phyloP scores from a whole-genome alignment of 2,888 invertebrate genomes.

The Zaprionus bogoriensis region DNA sequence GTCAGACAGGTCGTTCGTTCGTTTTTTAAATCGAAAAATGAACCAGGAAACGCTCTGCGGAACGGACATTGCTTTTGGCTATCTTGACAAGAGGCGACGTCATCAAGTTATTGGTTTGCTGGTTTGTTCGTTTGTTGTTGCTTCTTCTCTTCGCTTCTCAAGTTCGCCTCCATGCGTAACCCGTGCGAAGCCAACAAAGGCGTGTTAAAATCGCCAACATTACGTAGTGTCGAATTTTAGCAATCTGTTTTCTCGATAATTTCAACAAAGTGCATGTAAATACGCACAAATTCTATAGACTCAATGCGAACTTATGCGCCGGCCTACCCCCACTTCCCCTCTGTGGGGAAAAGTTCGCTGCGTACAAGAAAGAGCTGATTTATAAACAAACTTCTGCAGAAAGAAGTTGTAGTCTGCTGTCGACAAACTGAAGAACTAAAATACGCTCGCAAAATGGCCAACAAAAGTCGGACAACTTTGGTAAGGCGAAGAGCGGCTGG shows the following conservation, averaged over 20 bases:
- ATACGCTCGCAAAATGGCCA: conserved; percentile 43
- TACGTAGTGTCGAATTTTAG: not conserved
- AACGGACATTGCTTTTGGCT: not conserved
- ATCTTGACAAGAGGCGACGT: not conserved
- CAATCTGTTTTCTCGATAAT: conserved; percentile 69
- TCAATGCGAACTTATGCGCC: conserved; percentile 14
- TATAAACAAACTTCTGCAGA: conserved; percentile 68
- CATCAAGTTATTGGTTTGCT: not conserved
- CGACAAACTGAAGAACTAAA: conserved; percentile 48
- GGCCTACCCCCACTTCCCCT: not conserved
- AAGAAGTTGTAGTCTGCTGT: conserved; percentile 57
- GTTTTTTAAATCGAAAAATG: not conserved
- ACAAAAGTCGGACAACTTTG: conserved; percentile 21
- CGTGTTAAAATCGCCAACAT: not conserved
- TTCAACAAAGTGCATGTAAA: conserved; percentile 61
- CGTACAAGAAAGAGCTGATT: conserved; percentile 63
- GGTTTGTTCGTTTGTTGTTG: no score
- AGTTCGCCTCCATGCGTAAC: not conserved
- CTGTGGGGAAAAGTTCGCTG: conserved; percentile 27
- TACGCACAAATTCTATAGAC: conserved; percentile 37
- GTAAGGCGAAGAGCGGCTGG: not conserved
- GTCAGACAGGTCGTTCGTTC: conserved; percentile 15
- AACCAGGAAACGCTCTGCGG: conserved; percentile 26
- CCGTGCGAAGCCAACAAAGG: not conserved
- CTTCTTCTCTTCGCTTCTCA: not conserved